Evolutionary conservation across 2,888 invertebrate species (phyloP), one percentile per base, ranked within the genome.

Genomic region (Drosophila affinis): DNA sequence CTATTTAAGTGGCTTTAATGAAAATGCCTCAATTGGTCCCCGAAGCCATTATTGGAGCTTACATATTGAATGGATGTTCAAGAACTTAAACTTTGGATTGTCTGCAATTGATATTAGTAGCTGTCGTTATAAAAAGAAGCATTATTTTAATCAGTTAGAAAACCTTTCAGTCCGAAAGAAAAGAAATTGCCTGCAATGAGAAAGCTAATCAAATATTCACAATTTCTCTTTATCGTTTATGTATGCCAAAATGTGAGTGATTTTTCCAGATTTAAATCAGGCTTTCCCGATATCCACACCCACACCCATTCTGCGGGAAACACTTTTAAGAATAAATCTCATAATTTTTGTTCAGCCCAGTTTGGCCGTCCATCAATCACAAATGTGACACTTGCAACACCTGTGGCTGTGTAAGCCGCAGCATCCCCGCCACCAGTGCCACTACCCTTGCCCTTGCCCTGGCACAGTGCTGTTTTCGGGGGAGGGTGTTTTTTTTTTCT

Each of bases 371-470:
- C 71, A 84, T 85, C 86, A 85, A 85, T 85, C 84, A 84, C 57
- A 76, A 67, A 56, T 73, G 63, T 81, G 84, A 80, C 86, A 86
- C 52, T 56, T 65, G 68, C 29, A 47, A 68, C 84, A 85, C 81
- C 84, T 85, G 84, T 76, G 83, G 78, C 82, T 62, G 51, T 63
- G 29, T 54, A 34, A 6, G 17, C 44, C 54, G 7, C 46, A 56
- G 32, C 51, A 68, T 32, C 46, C 62, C 2, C 14, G 3, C 10
- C 24, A n/a, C 18, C 27, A 56, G 17, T n/a, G n/a, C 18, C 24
- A 53, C 27, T 10, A 2, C 12, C 45, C n/a, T 3, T 6, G 18
- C 12, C 10, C n/a, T 45, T 14, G 9, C 45, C 24, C 6, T 34
- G 34, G 5, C 34, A 2, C 34, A 34, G 34, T 34, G 12, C 34